Evolutionary conservation across 2,888 invertebrate species (phyloP).

Genomic region (Synanthedon vespiformis): DNA sequence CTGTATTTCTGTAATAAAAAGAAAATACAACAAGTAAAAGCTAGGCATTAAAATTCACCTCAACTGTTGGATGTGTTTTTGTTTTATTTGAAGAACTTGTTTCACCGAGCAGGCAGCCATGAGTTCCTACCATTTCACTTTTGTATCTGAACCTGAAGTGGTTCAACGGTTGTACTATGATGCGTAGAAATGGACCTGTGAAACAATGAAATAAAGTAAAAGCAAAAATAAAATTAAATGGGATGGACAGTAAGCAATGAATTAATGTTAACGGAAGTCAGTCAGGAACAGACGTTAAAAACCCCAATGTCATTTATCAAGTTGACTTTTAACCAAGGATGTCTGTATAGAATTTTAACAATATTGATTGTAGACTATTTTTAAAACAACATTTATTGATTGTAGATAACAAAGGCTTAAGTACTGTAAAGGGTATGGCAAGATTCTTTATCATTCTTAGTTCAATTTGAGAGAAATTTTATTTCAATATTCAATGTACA

Average conservation of each 20-base stretch:
- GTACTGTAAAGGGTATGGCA: no score
- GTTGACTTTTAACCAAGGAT: neutral
- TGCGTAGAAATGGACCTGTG: conserved; percentile 64
- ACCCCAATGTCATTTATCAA: neutral
- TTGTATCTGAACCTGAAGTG: conserved; percentile 87
- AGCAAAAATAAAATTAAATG: neutral
- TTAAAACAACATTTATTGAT: no score
- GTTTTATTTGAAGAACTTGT: conserved; percentile 66
- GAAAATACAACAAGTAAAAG: no score
- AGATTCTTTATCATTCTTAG: no score
- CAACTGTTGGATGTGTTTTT: conserved; percentile 81
- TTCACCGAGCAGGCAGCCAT: conserved; percentile 80
- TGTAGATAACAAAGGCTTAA: no score
- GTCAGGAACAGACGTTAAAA: no score
- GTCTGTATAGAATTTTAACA: no score
- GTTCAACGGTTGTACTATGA: conserved; percentile 81
- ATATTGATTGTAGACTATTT: no score
- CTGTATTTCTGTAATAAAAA: no score
- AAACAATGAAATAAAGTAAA: conserved; percentile 1
- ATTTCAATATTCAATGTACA: no score
- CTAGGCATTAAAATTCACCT: conserved; percentile 48
- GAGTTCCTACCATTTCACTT: conserved; percentile 89
- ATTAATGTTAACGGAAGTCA: no score
- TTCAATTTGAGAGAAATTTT: no score
- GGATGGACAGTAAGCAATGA: neutral